phyloP scores from a whole-genome alignment of 1,140 invertebrate species.

The Pteromalus puparum region DNA sequence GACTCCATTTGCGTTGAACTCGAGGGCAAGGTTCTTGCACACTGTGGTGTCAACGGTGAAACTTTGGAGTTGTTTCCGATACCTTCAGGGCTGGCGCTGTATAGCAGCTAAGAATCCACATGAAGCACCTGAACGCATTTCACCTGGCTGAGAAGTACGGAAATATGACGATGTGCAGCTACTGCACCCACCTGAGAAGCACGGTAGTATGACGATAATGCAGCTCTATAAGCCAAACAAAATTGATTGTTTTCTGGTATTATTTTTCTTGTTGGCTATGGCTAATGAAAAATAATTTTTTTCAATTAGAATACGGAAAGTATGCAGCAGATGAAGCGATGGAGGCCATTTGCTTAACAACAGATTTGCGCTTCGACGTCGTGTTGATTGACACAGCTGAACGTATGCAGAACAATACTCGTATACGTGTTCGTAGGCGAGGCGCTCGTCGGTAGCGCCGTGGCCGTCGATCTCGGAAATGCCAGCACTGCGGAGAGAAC shows the following conservation, averaged over 20 bases:
- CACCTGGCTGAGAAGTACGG: slow-evolving; percentile 87
- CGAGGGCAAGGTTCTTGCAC: slow-evolving; percentile 95
- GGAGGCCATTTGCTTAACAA: slow-evolving; percentile 94
- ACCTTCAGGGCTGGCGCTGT: slow-evolving; percentile 99
- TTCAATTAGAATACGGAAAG: slow-evolving; percentile 87
- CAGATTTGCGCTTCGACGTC: slow-evolving; percentile 89
- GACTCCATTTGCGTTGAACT: slow-evolving; percentile 95
- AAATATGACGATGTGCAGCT: slow-evolving; percentile 84
- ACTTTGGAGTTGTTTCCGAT: slow-evolving; percentile 97
- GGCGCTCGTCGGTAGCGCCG: too few species aligned
- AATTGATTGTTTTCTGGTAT: slow-evolving; percentile 67
- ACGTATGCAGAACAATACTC: slow-evolving; percentile 99
- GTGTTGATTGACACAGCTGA: slow-evolving; percentile 98
- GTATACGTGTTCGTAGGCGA: too few species aligned
- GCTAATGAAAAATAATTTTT: background rate
- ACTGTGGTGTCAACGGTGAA: slow-evolving; percentile 99
- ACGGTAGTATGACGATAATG: too few species aligned
- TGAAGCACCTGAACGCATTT: slow-evolving; percentile 93
- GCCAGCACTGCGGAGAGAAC: slow-evolving; percentile 40
- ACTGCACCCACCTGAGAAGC: too few species aligned
- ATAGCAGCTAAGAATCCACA: slow-evolving; percentile 98
- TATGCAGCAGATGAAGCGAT: slow-evolving; percentile 98
- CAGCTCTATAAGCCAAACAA: slow-evolving; percentile 98
- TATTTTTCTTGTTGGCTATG: background rate
- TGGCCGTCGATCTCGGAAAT: too few species aligned